Conservation (phyloP, 1,140 invertebrate species). For the Drosophila tropicalis region DNA sequence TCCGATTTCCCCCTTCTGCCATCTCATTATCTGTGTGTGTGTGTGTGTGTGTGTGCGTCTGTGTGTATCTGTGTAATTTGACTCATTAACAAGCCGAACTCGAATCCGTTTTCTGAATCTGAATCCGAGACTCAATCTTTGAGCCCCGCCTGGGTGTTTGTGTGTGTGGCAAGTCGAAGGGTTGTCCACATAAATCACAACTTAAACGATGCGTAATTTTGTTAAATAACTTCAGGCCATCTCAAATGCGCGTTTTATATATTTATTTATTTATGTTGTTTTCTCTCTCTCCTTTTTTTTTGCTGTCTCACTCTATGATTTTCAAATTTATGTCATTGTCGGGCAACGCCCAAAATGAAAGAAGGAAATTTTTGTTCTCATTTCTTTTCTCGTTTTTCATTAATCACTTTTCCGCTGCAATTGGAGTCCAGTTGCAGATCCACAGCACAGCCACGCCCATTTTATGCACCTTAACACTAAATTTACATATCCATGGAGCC, state of each 20-base stretch:
- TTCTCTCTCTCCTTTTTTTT: slow-evolving; percentile 19
- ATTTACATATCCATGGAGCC: slow-evolving; percentile 49
- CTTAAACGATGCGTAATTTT: slow-evolving; percentile 80
- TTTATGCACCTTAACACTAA: slow-evolving; percentile 76
- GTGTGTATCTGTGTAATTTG: slow-evolving; percentile 67
- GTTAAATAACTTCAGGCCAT: slow-evolving; percentile 62
- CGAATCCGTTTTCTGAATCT: slow-evolving; percentile 39
- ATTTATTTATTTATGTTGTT: slow-evolving; percentile 73
- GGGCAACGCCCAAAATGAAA: slow-evolving; percentile 38
- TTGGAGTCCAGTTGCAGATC: slow-evolving; percentile 39
- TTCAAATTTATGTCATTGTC: slow-evolving; percentile 57
- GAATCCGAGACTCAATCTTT: slow-evolving; percentile 51
- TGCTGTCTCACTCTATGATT: slow-evolving; percentile 7
- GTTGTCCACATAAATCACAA: slow-evolving; percentile 79
- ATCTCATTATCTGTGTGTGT: neutral
- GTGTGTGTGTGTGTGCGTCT: neutral
- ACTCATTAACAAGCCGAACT: slow-evolving; percentile 79
- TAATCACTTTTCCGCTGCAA: slow-evolving; percentile 52
- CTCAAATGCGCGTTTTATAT: slow-evolving; percentile 32
- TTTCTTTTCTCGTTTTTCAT: slow-evolving; percentile 4
- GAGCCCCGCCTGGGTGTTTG: slow-evolving; percentile 37
- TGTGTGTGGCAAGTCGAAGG: slow-evolving; percentile 56
- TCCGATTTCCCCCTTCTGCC: slow-evolving; percentile 9
- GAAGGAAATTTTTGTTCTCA: neutral
- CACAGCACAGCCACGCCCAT: slow-evolving; percentile 49